Evolutionary conservation across 1,140 invertebrate species (phyloP), one percentile per base, ranked within the genome.

Genomic region (Atopsyche davidsoni): DNA sequence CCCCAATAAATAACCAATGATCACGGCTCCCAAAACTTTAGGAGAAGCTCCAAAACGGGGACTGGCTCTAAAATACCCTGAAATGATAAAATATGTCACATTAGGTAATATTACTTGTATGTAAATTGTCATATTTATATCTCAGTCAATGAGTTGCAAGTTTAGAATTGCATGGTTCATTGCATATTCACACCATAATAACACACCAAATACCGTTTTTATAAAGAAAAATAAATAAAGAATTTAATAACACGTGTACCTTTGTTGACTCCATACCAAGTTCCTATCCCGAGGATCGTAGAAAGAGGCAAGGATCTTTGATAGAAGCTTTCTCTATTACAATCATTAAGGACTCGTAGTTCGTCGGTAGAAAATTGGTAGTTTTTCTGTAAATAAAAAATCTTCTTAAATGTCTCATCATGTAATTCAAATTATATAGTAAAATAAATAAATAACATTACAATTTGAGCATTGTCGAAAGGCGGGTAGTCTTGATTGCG

Each of bases 261-360:
- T 48, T 35, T 1, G 28, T 48, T 48, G 3, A 48, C 11, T 3
- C 23, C 46, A 2, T 16, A 14, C 11, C 17, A 48, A 2, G 46
- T 48, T 11, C 16, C 13, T 4, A 40, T 6, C 11, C 35, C 22
- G 3, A 48, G 17, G 4, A 40, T 14, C 6, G 34, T 34, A 1
- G 35, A 39, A 7, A 48, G 21, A 11, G 46, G 46, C 14, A 48
- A 21, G 6, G 19, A 48, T n/a, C 46, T 42, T 7, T 48, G 39
- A 18, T 48, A 48, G 16, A 48, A 48, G 21, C 46, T 48, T 17
- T 48, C 46, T 28, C 32, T 40, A 25, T 22, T 28, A 19, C 46
- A 48, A 10, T 48, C 46, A 11, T 24, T 21, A 7, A 48, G 35
- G 6, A 48, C 23, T 2, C 46, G 35, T 11, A 48, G 17, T 7